Percentiles rank a stretch among this genome's conserved stretches.
These are phyloP conservation scores for Jaculus jaculus DNA, from an alignment of 2,113 vertebrate genomes.

Conservation along the genomic window DNA sequence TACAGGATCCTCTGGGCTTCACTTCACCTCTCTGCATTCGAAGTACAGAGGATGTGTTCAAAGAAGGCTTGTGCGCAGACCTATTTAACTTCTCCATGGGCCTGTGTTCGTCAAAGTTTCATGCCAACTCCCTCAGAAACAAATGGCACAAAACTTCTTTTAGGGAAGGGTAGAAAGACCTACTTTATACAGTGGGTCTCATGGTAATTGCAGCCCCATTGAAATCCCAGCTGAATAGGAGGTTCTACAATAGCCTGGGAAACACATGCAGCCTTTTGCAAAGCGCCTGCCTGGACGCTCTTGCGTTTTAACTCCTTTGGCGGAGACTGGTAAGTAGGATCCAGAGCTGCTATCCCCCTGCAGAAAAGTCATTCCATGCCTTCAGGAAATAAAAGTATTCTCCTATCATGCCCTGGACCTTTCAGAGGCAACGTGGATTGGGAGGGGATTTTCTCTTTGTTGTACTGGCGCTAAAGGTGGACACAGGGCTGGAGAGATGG, in stretches of 20 bases:
- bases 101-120: constrained; percentile 80
- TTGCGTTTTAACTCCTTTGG: constrained; percentile 80
- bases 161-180: constrained; percentile 73
- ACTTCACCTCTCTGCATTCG: constrained; percentile 53
- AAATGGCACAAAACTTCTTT: constrained; percentile 84
- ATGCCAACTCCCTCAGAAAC: constrained; percentile 73
- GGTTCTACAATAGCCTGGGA: constrained; percentile 85
- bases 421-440: not conserved
- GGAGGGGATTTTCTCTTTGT: not conserved
- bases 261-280: constrained; percentile 82
- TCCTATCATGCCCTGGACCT: not conserved
- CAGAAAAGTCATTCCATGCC: not conserved
- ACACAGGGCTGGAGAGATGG: too few relatives aligned
- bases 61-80: constrained; percentile 65
- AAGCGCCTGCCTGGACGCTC: constrained; percentile 80
- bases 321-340: constrained; percentile 66
- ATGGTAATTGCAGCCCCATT: constrained; percentile 88
- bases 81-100: constrained; percentile 68
- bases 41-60: constrained; percentile 63
- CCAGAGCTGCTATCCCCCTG: not conserved
- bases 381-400: not conserved
- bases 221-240: constrained; percentile 85
- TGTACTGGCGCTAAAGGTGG: not conserved
- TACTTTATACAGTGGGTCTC: constrained; percentile 84
- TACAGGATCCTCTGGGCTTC: constrained; percentile 12